Base-by-base conservation (phyloP, 2,797 vertebrate species). In the Darevskia nairensis region DNA sequence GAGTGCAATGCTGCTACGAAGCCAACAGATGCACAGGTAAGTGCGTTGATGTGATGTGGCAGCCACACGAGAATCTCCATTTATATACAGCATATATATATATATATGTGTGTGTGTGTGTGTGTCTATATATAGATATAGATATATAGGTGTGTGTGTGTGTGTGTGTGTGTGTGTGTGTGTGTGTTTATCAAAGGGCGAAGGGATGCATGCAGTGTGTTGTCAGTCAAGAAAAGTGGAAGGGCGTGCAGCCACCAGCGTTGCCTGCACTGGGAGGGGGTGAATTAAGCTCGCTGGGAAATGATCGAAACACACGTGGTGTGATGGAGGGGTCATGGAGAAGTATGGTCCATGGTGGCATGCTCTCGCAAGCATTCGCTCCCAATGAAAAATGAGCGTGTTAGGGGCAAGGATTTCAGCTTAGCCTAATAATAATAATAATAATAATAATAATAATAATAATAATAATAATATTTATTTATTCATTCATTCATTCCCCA, bases 1-100 rank as follows among this genome's bases (percentile, higher is more conserved):
- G 98, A 98, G 90, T 99, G 99, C 91, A 99, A 98, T 0, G 98
- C 99, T 35, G 99, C 98, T 6, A 98, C 98, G 17, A 97, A 97
- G 77, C 99, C 98, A 21, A 98, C 98, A 4, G 97, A 98, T 72
- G 97, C 98, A 78, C 99, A 99, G 98, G 99, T 99, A 94, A 95
- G 89, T 86, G 46, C 71, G 74, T 19, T 59, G 74, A 78, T 39
- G n/a, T 59, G 74, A 78, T 39, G n/a, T 2, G 29, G 5, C 46
- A 39, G 15, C 23, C 25, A 29, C 8, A 23, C 9, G 23, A 8
- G 23, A 68, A 19, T 75, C 50, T 55, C 50, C 11, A 13, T 50
- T 3, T 2, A 46, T 10, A 46, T 10, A 50, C 39, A 44, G 35
- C 8, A 46, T 11, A 50, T 11, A 50, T 50, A 50, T 13, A 13